These are phyloP conservation scores for Zophobas atratus DNA, from an alignment of 1,140 invertebrate species.

Conservation along the genomic window DNA sequence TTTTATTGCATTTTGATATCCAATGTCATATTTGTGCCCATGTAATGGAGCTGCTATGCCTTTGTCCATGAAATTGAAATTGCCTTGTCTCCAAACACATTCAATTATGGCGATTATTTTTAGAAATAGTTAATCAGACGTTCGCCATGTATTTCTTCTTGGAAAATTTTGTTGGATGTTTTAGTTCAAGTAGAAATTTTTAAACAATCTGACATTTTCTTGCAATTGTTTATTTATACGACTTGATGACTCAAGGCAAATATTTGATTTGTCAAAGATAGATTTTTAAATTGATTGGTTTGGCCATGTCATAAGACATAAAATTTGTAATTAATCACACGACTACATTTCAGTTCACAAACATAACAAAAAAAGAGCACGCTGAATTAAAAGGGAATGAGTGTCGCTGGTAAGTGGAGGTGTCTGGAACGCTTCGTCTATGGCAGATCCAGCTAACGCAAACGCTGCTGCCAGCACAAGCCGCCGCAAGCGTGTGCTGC, in stretches of 20 bases:
- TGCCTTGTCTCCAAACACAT: constrained; percentile 17
- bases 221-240: constrained; percentile 37
- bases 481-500: constrained; percentile 68
- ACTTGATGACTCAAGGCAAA: constrained; percentile 27
- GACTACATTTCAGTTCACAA: constrained; percentile 54
- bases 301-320: neutral
- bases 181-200: constrained; percentile 19
- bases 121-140: constrained; percentile 23
- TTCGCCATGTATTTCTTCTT: constrained; percentile 10
- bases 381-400: constrained; percentile 66
- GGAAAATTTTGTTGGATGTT: constrained; percentile 31
- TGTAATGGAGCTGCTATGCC: constrained; percentile 55
- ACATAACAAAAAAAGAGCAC: constrained; percentile 55
- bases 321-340: neutral
- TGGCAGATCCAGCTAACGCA: constrained; percentile 68
- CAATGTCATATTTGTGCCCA: constrained; percentile 57
- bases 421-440: constrained; percentile 67
- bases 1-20: constrained; percentile 61
- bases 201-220: constrained; percentile 17
- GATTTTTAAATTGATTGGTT: constrained; percentile 10
- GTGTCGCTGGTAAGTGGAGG: constrained; percentile 66
- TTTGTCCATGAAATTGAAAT: constrained; percentile 55
- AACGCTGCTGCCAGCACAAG: constrained; percentile 67
- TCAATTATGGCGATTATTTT: constrained; percentile 23
- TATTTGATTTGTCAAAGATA: constrained; percentile 31